Evolutionary conservation across 2,888 invertebrate species (phyloP), one percentile per base, ranked within the genome.

Genomic region (Melolontha melolontha): DNA sequence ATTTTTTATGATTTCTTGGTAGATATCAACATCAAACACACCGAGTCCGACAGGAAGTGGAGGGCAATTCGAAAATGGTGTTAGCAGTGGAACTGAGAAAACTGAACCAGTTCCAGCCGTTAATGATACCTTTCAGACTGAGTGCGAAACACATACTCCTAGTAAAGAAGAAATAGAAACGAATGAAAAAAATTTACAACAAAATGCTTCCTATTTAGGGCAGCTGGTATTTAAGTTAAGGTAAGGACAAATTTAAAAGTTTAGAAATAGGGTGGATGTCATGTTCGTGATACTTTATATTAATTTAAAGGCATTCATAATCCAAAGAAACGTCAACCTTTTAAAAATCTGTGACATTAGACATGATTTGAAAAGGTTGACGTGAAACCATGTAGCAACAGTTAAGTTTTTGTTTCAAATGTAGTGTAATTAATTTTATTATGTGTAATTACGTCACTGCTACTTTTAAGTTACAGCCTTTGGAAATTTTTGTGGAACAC

Each of bases 211-310:
- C 22, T 91, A 90, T 78, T 87, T 97, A 70, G 97, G 97, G 0
- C 92, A 94, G 70, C 86, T 97, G 78, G 92, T 95, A 76, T 97
- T 97, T 82, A 95, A 94, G 79, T 84, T 97, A 62, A 89, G 92
- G 87, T 92, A 78, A 83, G 83, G 80, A 76, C 44, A 17, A 16
- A 52, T 22, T 12, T 52, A 5, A 22, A 22, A 22, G n/a, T n/a
- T n/a, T n/a, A n/a, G 29, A 7, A 22, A 22, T 22, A 27, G 22
- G 34, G 42, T 16, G 47, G 12, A 12, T 11, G n/a, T 1, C 22
- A 22, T 22, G 4, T 22, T 22, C n/a, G n/a, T 22, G 22, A 22
- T 22, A 22, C 22, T 22, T 22, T n/a, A n/a, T n/a, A n/a, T n/a
- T n/a, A n/a, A n/a, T n/a, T n/a, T n/a, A n/a, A n/a, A n/a, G n/a